These are phyloP conservation scores for Andinoacara biseriatus DNA, from an alignment of 2,113 vertebrate species.

Conservation along the genomic window DNA sequence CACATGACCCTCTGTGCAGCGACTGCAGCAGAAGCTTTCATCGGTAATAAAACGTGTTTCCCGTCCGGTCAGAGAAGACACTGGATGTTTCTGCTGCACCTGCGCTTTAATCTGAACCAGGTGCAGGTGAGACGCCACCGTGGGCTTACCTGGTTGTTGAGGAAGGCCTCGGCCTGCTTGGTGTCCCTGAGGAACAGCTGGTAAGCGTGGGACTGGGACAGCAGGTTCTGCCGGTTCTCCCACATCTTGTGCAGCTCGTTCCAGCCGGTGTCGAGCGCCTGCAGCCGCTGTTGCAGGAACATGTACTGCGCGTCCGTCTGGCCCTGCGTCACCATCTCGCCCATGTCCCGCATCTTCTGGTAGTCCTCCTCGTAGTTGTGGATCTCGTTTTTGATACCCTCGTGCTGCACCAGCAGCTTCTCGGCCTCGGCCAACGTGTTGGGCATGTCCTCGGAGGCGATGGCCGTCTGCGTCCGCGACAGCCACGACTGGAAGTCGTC, in stretches of 20 bases:
- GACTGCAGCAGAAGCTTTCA: neutral
- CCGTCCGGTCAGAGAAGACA: neutral
- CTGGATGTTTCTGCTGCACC: no score
- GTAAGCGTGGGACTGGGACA: slow-evolving; percentile 96
- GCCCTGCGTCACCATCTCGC: slow-evolving; percentile 97
- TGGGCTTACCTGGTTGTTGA: slow-evolving; percentile 94
- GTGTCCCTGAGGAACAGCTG: slow-evolving; percentile 98
- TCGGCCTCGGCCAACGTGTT: slow-evolving; percentile 94
- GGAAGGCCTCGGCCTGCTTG: slow-evolving; percentile 97
- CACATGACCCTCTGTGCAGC: no score
- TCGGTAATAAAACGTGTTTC: neutral
- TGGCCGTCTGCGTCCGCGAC: slow-evolving; percentile 94
- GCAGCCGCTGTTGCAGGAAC: slow-evolving; percentile 96
- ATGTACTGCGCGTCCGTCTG: slow-evolving; percentile 98
- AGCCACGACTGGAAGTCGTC: slow-evolving; percentile 99
- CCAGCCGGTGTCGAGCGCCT: slow-evolving; percentile 97
- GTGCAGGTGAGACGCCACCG: neutral
- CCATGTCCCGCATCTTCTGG: slow-evolving; percentile 99
- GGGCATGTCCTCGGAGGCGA: slow-evolving; percentile 98
- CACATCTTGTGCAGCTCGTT: slow-evolving; percentile 99
- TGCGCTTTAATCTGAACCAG: no score
- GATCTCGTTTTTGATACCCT: slow-evolving; percentile 97
- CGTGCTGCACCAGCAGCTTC: slow-evolving; percentile 96
- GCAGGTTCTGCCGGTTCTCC: slow-evolving; percentile 98
- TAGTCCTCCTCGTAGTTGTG: slow-evolving; percentile 98